Percentiles rank a stretch among this genome's conserved stretches.
Conservation (phyloP, 2,888 invertebrate species). For the Dinocampus coccinellae region DNA sequence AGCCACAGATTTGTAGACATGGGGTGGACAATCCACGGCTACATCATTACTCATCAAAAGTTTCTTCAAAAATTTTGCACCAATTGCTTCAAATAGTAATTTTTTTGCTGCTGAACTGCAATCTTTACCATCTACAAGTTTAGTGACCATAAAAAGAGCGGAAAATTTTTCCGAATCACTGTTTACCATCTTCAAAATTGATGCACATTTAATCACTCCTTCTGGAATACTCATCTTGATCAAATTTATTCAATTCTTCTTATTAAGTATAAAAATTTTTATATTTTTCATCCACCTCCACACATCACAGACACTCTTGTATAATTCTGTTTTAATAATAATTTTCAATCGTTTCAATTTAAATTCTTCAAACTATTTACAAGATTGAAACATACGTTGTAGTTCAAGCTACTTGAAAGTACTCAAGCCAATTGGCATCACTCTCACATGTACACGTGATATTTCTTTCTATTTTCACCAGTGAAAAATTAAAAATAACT, state of each 20-base stretch:
- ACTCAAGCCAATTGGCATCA: constrained; percentile 52
- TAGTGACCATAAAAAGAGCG: constrained; percentile 91
- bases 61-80: constrained; percentile 87
- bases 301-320: not conserved
- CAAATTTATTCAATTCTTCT: constrained; percentile 10
- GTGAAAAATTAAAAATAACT: not conserved
- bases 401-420: constrained; percentile 45
- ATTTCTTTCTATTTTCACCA: constrained; percentile 38
- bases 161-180: constrained; percentile 94
- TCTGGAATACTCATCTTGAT: constrained; percentile 75
- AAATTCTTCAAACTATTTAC: no score
- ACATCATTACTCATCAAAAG: constrained; percentile 81
- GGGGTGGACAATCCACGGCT: constrained; percentile 89
- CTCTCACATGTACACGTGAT: constrained; percentile 50
- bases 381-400: no score
- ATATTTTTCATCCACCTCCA: not conserved
- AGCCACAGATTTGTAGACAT: constrained; percentile 92
- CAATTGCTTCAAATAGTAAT: constrained; percentile 89
- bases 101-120: constrained; percentile 81
- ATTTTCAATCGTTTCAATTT: no score
- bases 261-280: not conserved
- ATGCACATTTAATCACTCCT: constrained; percentile 86
- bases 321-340: not conserved
- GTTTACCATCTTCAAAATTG: constrained; percentile 82
- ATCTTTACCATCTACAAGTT: constrained; percentile 87